Evolutionary conservation across 2,113 vertebrate species (phyloP), one percentile per base, ranked within the genome.

Genomic region (Lophochroa leadbeateri): DNA sequence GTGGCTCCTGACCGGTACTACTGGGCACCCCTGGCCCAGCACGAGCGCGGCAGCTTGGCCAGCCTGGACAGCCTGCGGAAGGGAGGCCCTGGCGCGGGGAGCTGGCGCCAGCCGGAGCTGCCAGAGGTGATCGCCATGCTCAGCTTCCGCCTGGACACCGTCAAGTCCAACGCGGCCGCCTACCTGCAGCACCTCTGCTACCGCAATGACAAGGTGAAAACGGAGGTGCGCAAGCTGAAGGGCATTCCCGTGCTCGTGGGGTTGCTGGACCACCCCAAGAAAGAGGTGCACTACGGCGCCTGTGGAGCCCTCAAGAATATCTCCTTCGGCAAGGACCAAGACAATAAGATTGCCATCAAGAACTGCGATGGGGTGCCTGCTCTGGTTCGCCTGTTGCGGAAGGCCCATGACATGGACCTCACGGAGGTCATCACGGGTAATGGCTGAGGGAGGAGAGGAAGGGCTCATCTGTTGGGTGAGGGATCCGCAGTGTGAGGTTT

Each of bases 341-440:
- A 99, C 88, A 99, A 99, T 96, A 99, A 99, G 98, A 98, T 99
- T 1, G 99, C 99, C 84, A 99, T 99, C 94, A 99, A 99, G 97
- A 99, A 99, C 97, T 99, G 99, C 31, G 99, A 99, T 2, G 99
- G 99, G 3, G 98, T 99, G 8, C 99, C 99, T 0, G 99, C 99
- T 8, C 98, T 99, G 67, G 97, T 99, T 92, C 97, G 99, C 52
- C 98, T 99, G 80, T 97, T 99, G 88, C 98, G 99, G 64, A 99
- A 99, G 96, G 98, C 99, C 46, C 98, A 91, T 0, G 99, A 99
- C 84, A 98, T 99, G 97, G 99, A 99, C 86, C 99, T 99, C 79
- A 99, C 99, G 0, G 99, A 99, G 95, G 99, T 98, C 53, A 99
- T 99, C 97, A 99, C 99, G 96, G 99, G 99, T 99, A 97, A 87